Base-by-base conservation (phyloP, 2,888 invertebrate genomes). In the Leptinotarsa tumamoca region DNA sequence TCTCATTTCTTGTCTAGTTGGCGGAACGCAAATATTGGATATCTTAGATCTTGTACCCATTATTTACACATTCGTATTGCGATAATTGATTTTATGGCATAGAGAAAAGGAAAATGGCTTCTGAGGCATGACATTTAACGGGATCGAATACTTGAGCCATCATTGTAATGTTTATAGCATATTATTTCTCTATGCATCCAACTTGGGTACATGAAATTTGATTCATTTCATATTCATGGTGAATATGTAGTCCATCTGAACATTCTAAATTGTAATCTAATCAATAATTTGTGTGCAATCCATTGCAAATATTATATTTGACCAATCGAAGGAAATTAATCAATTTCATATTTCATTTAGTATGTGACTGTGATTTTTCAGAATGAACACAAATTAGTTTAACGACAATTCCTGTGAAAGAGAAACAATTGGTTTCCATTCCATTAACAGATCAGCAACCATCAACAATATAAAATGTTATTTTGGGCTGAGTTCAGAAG, bases 1-100 rank as follows among this genome's bases (percentile, higher is more conserved):
- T 75, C 75, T 68, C 58, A 17, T 72, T 72, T 72, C 67, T 43
- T 52, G 51, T 67, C 69, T 54, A 73, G 67, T 61, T 71, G 52
- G n/a, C 67, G 71, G 74, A 68, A 67, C 52, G 63, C 63, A 63
- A 58, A 23, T 58, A 58, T 23, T 58, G 23, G 63, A 43, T 33
- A 63, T 63, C 17, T 63, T 43, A 18, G 63, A 63, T 17, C 63
- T 27, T 13, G 0, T 33, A 43, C 10, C 10, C 43, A 63, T 63
- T n/a, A 33, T 43, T 63, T 33, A 63, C 43, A 17, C 33, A 63
- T 63, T 63, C 33, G 63, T 43, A 33, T 63, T 13, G 63, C 63
- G 63, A 63, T 63, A n/a, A 63, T 69, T 68, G 52, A 54, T 52
- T 33, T 21, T 13, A 50, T 18, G 17, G 51, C 18, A 51, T 68